phyloP scores from a whole-genome alignment of 2,113 vertebrate genomes.

The Lasiurus cinereus region DNA sequence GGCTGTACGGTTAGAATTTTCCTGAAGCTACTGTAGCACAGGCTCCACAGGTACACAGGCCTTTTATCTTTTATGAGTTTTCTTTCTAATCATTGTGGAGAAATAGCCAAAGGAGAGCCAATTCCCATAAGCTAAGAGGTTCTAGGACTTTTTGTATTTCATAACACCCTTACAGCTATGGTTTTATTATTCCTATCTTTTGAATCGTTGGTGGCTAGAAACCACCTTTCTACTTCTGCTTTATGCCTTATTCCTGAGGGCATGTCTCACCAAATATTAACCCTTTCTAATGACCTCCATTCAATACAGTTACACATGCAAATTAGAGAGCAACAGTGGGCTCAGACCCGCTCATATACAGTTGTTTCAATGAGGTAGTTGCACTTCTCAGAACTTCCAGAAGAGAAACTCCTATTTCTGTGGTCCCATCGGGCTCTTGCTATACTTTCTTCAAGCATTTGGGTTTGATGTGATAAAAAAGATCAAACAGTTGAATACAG shows the following conservation, averaged over 20 bases:
- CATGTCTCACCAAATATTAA: background rate
- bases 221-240: constrained; percentile 22
- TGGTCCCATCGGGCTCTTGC: background rate
- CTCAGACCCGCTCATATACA: background rate
- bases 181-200: background rate
- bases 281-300: background rate
- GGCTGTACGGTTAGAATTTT: background rate
- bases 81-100: background rate
- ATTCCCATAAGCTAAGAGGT: background rate
- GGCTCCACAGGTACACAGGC: background rate
- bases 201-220: background rate
- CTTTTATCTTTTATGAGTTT: background rate
- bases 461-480: background rate
- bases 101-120: constrained; percentile 13
- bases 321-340: background rate
- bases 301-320: background rate
- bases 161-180: background rate
- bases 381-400: background rate
- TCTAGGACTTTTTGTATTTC: background rate
- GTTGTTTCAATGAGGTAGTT: background rate
- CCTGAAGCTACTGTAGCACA: background rate
- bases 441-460: background rate
- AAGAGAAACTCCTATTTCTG: background rate
- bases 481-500: background rate
- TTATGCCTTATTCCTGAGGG: background rate